A percentile compares a stretch with the other conserved stretches of the same genome.
Evolutionary conservation across 2,113 vertebrate genomes (phyloP).

Genomic region (Melanocharis versteri): DNA sequence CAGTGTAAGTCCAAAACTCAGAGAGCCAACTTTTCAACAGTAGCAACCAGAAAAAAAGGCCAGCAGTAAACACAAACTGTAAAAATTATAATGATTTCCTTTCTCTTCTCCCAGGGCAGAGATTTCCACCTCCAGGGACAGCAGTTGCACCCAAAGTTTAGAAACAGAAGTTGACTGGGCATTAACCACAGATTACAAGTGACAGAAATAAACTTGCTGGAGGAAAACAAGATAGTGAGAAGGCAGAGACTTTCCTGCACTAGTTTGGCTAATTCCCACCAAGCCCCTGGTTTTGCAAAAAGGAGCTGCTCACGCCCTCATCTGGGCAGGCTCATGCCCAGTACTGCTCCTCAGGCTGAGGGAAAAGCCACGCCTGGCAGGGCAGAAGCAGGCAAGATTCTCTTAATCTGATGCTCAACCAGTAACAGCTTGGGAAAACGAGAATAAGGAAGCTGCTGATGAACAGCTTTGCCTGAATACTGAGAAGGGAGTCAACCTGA

Average conservation of each 20-base stretch:
- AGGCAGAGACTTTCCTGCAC: background rate
- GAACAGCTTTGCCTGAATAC: background rate
- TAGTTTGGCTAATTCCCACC: background rate
- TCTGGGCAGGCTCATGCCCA: background rate
- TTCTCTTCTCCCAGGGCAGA: background rate
- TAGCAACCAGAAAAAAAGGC: background rate
- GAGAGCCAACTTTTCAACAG: background rate
- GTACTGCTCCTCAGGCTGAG: background rate
- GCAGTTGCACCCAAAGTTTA: background rate
- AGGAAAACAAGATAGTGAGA: background rate
- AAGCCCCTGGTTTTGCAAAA: background rate
- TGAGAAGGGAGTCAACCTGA: background rate
- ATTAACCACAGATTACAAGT: background rate
- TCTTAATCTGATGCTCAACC: background rate
- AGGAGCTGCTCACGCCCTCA: fast-evolving
- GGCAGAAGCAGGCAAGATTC: background rate
- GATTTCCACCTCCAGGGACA: background rate
- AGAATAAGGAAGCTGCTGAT: background rate
- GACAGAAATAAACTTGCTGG: background rate
- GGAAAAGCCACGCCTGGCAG: background rate
- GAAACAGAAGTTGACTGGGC: background rate
- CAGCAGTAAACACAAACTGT: background rate
- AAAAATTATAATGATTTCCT: background rate
- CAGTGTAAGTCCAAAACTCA: background rate
- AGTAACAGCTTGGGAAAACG: background rate